Conservation (phyloP, 2,797 vertebrate species). For the Denticeps clupeoides region DNA sequence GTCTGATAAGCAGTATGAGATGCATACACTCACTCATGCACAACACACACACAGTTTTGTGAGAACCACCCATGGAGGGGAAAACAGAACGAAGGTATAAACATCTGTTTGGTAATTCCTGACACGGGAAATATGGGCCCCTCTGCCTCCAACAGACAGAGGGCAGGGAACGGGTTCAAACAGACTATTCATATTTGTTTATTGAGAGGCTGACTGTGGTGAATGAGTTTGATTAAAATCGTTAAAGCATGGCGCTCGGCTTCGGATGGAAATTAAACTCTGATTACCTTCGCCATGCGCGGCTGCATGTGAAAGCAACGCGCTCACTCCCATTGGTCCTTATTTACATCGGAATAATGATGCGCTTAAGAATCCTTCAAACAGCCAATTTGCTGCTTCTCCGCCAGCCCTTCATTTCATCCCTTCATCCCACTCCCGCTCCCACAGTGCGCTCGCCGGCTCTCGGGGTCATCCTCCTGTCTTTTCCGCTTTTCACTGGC, state of each 20-base stretch:
- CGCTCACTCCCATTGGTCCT: neutral
- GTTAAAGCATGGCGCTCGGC: constrained; percentile 46
- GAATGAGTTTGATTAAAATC: constrained; percentile 49
- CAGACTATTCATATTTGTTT: constrained; percentile 36
- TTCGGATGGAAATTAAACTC: constrained; percentile 43
- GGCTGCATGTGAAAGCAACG: constrained; percentile 33
- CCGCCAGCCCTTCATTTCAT: neutral
- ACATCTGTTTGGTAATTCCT: constrained; percentile 17
- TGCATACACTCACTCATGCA: too few relatives aligned
- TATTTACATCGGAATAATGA: constrained; percentile 29
- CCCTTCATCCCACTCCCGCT: neutral
- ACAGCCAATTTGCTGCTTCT: constrained; percentile 28
- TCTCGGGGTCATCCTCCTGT: neutral
- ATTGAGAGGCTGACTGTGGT: constrained; percentile 31
- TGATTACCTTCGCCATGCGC: constrained; percentile 45
- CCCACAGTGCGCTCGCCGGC: neutral
- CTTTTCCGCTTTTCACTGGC: neutral
- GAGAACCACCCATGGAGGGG: neutral
- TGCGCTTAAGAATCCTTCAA: constrained; percentile 22
- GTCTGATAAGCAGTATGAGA: neutral
- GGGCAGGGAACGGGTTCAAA: too few relatives aligned
- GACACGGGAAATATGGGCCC: constrained; percentile 10
- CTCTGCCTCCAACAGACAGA: too few relatives aligned
- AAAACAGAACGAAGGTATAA: neutral
- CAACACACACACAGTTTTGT: too few relatives aligned